A percentile compares a stretch with the other conserved stretches of the same genome.
Conservation (phyloP, 2,113 vertebrate species). For the Canis aureus region DNA sequence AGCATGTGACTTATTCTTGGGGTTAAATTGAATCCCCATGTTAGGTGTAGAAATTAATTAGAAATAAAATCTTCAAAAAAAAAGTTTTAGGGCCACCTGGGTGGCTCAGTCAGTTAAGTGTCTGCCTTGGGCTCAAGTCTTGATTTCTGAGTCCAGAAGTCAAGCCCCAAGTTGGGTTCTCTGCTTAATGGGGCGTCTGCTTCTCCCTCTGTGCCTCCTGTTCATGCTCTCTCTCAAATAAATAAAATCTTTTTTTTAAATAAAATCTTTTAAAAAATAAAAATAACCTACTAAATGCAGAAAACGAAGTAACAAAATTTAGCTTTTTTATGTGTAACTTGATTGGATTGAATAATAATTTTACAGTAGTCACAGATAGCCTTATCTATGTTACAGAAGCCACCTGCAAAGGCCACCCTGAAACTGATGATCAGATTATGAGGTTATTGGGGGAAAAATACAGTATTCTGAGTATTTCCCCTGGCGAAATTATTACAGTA, state of each 20-base stretch:
- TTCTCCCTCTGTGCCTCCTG: not conserved
- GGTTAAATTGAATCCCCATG: not conserved
- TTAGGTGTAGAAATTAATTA: not conserved
- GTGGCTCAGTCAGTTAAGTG: not conserved
- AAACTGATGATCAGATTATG: not conserved
- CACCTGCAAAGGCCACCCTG: not conserved
- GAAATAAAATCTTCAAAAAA: not conserved
- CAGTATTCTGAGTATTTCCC: not conserved
- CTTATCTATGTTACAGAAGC: not conserved
- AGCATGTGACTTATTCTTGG: not conserved
- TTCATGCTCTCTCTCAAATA: not conserved
- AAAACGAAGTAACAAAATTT: not conserved
- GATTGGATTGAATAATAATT: not conserved
- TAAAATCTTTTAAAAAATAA: not conserved
- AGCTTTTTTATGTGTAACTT: not conserved
- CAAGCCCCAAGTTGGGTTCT: not conserved
- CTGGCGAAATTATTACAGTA: not conserved
- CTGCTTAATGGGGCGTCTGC: not conserved
- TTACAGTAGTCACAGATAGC: not conserved
- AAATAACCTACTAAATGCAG: not conserved
- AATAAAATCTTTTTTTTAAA: not conserved
- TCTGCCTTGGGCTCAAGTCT: not conserved
- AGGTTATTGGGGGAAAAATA: not conserved
- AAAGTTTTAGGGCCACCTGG: not conserved
- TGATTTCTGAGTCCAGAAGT: not conserved